A percentile compares a stretch with the other conserved stretches of the same genome.
These are phyloP conservation scores for Adoxophyes honmai DNA, from an alignment of 1,140 invertebrate species.

Conservation along the genomic window DNA sequence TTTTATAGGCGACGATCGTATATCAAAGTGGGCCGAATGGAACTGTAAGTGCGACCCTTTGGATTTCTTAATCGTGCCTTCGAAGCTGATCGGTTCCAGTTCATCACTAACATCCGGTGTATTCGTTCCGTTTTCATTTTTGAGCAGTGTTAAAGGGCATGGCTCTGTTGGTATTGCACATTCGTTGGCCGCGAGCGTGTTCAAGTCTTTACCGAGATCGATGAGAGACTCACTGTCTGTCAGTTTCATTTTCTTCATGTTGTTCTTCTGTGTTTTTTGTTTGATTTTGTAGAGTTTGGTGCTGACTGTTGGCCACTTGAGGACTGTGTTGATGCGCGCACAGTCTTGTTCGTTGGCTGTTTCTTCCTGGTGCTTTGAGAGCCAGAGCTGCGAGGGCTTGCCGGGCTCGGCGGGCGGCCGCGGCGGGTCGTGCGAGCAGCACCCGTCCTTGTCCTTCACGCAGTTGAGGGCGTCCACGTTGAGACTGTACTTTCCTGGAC, in stretches of 20 bases:
- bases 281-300: constrained; percentile 39
- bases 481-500: constrained; percentile 58
- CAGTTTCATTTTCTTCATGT: constrained; percentile 37
- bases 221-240: constrained; percentile 26
- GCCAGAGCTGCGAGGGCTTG: constrained; percentile 20
- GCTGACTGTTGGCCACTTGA: constrained; percentile 41
- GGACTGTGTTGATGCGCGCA: constrained; percentile 37
- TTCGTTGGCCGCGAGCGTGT: not conserved
- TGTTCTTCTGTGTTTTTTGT: constrained; percentile 24
- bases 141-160: not conserved
- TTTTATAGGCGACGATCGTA: constrained; percentile 67
- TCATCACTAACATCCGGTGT: not conserved
- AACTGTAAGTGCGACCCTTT: constrained; percentile 47
- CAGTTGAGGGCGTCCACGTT: constrained; percentile 57
- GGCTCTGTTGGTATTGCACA: not conserved
- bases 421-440: constrained; percentile 53
- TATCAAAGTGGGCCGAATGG: constrained; percentile 66
- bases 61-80: constrained; percentile 17
- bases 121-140: not conserved
- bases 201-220: constrained; percentile 31
- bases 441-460: constrained; percentile 57
- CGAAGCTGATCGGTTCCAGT: not conserved
- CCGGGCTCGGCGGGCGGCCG: constrained; percentile 33
- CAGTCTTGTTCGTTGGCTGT: constrained; percentile 29
- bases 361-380: constrained; percentile 24